These are phyloP conservation scores for Gymnarchus niloticus DNA, from an alignment of 2,113 vertebrate species.

Conservation along the genomic window DNA sequence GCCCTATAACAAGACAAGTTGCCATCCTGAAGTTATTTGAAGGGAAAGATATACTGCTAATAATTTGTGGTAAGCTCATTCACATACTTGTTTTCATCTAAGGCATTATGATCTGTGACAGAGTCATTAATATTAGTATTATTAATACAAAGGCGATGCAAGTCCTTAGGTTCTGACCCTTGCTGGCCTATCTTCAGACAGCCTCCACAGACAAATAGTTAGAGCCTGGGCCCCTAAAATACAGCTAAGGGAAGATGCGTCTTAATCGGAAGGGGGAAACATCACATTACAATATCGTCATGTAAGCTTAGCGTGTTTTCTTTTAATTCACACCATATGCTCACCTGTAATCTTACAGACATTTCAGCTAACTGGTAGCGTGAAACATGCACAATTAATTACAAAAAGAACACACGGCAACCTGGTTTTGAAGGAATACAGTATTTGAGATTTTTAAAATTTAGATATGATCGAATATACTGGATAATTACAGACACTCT, in stretches of 20 bases:
- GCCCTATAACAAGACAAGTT: not conserved
- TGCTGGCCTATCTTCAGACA: not conserved
- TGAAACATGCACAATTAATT: not conserved
- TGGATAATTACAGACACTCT: constrained; percentile 4
- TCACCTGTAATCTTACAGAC: not conserved
- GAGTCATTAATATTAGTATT: not conserved
- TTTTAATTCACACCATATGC: constrained; percentile 3
- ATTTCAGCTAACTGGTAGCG: not conserved
- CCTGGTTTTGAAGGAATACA: not conserved
- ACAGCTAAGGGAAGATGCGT: not conserved
- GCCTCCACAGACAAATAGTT: not conserved
- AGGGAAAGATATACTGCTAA: not conserved
- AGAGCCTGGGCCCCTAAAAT: not conserved
- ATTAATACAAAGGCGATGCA: not conserved
- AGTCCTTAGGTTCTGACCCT: too few relatives aligned
- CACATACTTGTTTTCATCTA: not conserved
- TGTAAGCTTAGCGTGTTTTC: not conserved
- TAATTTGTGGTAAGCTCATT: not conserved
- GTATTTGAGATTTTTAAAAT: not conserved
- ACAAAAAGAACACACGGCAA: not conserved
- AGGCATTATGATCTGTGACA: not conserved
- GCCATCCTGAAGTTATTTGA: not conserved
- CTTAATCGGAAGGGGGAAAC: not conserved
- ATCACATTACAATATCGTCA: not conserved
- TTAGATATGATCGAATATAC: not conserved